Percentiles rank a stretch among this genome's conserved stretches.
phyloP scores from a whole-genome alignment of 2,888 invertebrate genomes.

The Schizotus pectinicornis region DNA sequence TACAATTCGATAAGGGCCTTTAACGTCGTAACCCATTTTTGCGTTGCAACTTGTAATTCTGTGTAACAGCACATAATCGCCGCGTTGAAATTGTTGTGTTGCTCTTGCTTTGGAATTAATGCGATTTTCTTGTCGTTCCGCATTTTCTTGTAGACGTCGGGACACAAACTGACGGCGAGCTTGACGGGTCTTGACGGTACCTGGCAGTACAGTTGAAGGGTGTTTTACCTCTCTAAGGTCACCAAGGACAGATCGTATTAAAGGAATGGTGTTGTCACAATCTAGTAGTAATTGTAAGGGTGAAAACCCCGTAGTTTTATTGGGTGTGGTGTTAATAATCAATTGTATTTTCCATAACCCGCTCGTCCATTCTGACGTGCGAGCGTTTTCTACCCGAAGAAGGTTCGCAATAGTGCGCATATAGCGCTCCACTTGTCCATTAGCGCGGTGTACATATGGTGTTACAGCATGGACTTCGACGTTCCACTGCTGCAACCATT shows the following conservation, averaged over 20 bases:
- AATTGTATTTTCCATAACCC: slow-evolving; percentile 17
- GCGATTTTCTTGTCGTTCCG: too few species aligned
- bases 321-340: slow-evolving; percentile 8
- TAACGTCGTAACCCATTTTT: background rate
- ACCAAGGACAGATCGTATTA: background rate
- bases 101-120: too few species aligned
- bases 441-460: slow-evolving; percentile 14
- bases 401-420: slow-evolving; percentile 21
- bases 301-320: slow-evolving; percentile 4
- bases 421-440: slow-evolving; percentile 16
- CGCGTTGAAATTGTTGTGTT: too few species aligned
- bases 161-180: background rate
- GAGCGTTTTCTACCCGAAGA: slow-evolving; percentile 5
- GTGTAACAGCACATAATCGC: too few species aligned
- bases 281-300: background rate
- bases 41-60: too few species aligned
- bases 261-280: slow-evolving; percentile 3
- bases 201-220: background rate
- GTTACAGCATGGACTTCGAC: slow-evolving; percentile 3
- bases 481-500: background rate
- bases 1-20: slow-evolving; percentile 1
- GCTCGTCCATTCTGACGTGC: slow-evolving; percentile 14
- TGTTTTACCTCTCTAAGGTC: background rate
- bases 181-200: background rate
- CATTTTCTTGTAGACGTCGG: too few species aligned